Evolutionary conservation across 2,797 vertebrate genomes (phyloP), one percentile per base, ranked within the genome.

Genomic region (Sternarchorhynchus goeldii): DNA sequence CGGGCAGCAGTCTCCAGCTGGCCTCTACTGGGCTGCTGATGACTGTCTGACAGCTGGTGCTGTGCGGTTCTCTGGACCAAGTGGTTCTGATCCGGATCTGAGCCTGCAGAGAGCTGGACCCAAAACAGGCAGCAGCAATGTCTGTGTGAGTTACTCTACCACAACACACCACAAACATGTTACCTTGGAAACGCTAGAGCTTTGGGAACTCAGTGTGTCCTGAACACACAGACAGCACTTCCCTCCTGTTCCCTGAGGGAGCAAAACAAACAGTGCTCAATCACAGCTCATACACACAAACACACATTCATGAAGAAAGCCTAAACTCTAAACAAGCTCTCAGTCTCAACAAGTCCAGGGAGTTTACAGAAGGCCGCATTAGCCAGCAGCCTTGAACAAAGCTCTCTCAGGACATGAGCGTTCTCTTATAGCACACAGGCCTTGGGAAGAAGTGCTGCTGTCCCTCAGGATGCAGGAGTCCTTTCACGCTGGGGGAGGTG

Each of bases 231-330:
- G 50, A 57, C 34, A 71, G 62, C 56, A 36, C 59, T 73, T 36
- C 66, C 60, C 60, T 90, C 85, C 88, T 86, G 77, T 78, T 83
- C 31, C 88, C 84, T 76, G 84, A 31, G 77, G 77, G 56, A 75
- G 83, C 79, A 70, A 81, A 82, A 84, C 75, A 25, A 75, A 85
- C 77, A 79, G 70, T 82, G 72, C 62, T 20, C 65, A 50, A 77
- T 83, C 85, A 85, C 81, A 83, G 62, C 73, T 58, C 41, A 50
- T 81, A 82, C 80, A 86, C 79, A 74, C 39, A 82, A 57, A 68
- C 3, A 62, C 68, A 21, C 5, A 64, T 60, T 57, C 6, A 62
- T 21, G 66, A 68, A 39, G 25, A 50, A 58, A 57, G 70, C 50
- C 71, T 45, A 76, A 60, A 77, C 39, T 21, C 32, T 36, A 39